Evolutionary conservation across 2,797 vertebrate genomes (phyloP), one percentile per base, ranked within the genome.

Genomic region (Perodicticus potto): DNA sequence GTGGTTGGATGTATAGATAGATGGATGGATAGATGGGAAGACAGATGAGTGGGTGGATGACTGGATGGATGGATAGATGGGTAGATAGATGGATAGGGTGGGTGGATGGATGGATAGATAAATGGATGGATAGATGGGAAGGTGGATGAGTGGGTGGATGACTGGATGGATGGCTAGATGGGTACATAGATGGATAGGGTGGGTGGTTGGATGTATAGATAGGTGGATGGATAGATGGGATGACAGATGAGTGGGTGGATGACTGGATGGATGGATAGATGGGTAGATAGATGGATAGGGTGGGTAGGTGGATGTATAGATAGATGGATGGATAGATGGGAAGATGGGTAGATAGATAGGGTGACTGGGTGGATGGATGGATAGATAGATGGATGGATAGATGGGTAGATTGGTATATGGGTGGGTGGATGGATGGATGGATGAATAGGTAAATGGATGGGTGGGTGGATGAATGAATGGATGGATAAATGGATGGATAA

Each of bases 111-210:
- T 22, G 2, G 10, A 10, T 53, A 3, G 57, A 5, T 53, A 2
- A 4, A 59, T 59, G 57, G 37, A n/a, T 61, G 25, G 37, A 7
- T 22, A 5, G 16, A 61, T 5, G 40, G 40, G 40, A 40, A 11
- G 7, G 5, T 34, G 13, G 5, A 0, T 29, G 5, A 3, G 20
- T 45, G 23, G 17, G 22, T 32, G 16, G 23, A 8, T 40, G 5
- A 9, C 0, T 37, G 4, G 32, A 17, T 11, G 1, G 16, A 9
- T 34, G 65, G 5, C 3, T 69, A 7, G 65, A 3, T 34, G 3
- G 65, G 8, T 32, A 2, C 1, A 17, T 63, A 2, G 9, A 27
- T 34, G 19, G 57, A 13, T 65, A 5, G 14, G 29, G 17, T 67
- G 1, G 32, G 8, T 19, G 1, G 17, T 20, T 69, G 1, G 7